Percentiles rank a stretch among this genome's conserved stretches.
Evolutionary conservation across 2,888 invertebrate genomes (phyloP).

Genomic region (Luperina nickerlii): DNA sequence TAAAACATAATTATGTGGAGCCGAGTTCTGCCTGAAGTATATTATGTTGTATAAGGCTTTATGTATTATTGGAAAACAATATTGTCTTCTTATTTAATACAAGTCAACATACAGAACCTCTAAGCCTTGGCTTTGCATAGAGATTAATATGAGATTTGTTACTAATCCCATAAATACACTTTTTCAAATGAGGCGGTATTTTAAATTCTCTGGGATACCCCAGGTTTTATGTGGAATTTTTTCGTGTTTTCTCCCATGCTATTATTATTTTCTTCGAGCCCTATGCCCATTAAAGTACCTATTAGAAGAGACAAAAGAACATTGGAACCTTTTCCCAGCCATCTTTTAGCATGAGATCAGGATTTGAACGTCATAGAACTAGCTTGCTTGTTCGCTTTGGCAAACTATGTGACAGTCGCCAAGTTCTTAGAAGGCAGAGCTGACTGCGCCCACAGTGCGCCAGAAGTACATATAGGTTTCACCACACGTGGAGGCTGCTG

Average conservation of each 20-base stretch:
- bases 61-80: neutral
- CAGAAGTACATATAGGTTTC: neutral
- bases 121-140: conserved; percentile 2
- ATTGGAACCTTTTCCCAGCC: neutral
- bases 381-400: neutral
- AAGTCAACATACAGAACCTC: neutral
- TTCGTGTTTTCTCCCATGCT: neutral
- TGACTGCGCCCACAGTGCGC: neutral
- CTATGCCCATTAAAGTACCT: neutral
- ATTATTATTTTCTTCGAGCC: neutral
- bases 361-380: neutral
- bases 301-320: neutral
- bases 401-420: neutral
- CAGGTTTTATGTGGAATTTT: neutral
- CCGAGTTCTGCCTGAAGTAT: neutral
- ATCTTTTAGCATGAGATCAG: neutral
- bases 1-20: neutral
- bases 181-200: neutral
- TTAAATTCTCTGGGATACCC: neutral
- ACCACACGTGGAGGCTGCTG: neutral
- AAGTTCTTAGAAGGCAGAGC: neutral
- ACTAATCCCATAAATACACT: conserved; percentile 9
- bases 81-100: neutral
- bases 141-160: conserved; percentile 4
- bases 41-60: neutral